These are phyloP conservation scores for Branchinecta sandiegonensis DNA, from an alignment of 2,888 invertebrate species.

Conservation along the genomic window DNA sequence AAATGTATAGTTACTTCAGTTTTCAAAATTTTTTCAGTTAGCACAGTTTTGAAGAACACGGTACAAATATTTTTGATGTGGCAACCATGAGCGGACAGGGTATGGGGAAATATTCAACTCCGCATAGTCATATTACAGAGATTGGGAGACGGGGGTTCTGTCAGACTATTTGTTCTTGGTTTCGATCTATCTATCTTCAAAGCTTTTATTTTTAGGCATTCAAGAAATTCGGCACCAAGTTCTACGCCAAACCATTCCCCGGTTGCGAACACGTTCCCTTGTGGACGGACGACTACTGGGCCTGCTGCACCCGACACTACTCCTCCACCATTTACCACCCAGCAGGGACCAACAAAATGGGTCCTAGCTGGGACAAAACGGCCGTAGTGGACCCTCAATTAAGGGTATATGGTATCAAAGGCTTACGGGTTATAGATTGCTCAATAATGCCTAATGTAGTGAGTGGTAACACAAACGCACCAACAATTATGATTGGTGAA, in stretches of 20 bases:
- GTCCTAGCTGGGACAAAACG: conserved; percentile 54
- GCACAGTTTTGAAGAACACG: no score
- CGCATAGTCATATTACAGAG: no score
- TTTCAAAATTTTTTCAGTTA: no score
- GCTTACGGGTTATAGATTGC: conserved; percentile 64
- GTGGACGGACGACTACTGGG: conserved; percentile 74
- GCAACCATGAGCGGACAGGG: no score
- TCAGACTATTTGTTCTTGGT: neutral
- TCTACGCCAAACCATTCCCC: conserved; percentile 56
- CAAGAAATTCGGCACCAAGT: conserved; percentile 59
- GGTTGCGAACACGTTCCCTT: conserved; percentile 63
- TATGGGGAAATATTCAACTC: no score
- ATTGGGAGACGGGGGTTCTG: no score
- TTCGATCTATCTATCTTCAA: neutral
- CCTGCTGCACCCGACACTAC: conserved; percentile 64
- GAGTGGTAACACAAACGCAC: conserved; percentile 74
- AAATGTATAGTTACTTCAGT: no score
- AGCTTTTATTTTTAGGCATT: conserved; percentile 27
- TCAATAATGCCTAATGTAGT: conserved; percentile 76
- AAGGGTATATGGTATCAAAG: conserved; percentile 58
- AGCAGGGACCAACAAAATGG: conserved; percentile 74
- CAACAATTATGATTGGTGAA: conserved; percentile 78
- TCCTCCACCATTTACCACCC: conserved; percentile 77
- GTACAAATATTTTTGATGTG: no score
- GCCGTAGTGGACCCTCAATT: conserved; percentile 67